These are phyloP conservation scores for Aporrectodea caliginosa DNA, from an alignment of 1,140 invertebrate genomes.

Conservation along the genomic window DNA sequence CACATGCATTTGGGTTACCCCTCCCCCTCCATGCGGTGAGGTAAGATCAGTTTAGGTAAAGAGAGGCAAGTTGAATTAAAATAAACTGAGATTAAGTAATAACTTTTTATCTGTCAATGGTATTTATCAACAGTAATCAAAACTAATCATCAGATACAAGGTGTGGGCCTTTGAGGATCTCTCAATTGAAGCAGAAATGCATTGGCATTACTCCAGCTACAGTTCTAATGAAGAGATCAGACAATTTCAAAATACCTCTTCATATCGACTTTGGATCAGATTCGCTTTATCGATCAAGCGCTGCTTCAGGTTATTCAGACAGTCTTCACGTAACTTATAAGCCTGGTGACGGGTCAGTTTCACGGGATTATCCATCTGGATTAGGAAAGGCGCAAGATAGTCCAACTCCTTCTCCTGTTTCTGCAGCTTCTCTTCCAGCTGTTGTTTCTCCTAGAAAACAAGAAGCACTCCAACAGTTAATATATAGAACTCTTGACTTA, in stretches of 20 bases:
- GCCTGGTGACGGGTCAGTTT: conserved; percentile 47
- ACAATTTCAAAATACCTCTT: conserved; percentile 55
- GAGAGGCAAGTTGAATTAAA: too few relatives aligned
- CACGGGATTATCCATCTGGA: conserved; percentile 51
- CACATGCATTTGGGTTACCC: too few relatives aligned
- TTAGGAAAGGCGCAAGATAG: conserved; percentile 56
- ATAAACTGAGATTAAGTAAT: too few relatives aligned
- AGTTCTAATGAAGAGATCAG: too few relatives aligned
- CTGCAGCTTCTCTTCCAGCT: conserved; percentile 50
- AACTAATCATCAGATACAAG: too few relatives aligned
- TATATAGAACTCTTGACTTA: conserved; percentile 7
- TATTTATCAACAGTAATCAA: too few relatives aligned
- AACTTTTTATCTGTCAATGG: too few relatives aligned
- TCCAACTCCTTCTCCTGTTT: conserved; percentile 56
- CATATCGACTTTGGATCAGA: conserved; percentile 56
- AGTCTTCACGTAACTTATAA: conserved; percentile 51
- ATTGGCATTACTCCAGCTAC: too few relatives aligned
- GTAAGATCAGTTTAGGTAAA: too few relatives aligned
- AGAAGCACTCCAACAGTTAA: not conserved
- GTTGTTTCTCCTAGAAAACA: conserved; percentile 44
- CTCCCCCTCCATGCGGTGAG: too few relatives aligned
- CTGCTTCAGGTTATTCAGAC: conserved; percentile 54
- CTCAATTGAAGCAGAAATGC: too few relatives aligned
- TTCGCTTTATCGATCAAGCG: conserved; percentile 56
- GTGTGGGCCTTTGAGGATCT: too few relatives aligned